Conservation (phyloP, 2,113 vertebrate genomes). For the Cyanoderma ruficeps region DNA sequence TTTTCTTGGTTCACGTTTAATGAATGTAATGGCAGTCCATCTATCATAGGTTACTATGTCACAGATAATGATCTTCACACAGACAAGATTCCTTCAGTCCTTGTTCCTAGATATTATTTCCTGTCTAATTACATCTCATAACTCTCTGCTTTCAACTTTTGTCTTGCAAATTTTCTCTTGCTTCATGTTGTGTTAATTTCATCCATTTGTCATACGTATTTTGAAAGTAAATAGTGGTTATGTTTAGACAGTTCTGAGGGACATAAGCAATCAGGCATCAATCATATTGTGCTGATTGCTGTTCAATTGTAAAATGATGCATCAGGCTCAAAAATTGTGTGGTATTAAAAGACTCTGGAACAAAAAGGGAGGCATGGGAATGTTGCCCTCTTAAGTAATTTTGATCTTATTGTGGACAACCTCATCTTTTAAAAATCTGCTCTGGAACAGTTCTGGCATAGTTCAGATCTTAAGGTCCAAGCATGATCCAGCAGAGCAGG, state of each 20-base stretch:
- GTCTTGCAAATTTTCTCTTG: neutral
- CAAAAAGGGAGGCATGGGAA: neutral
- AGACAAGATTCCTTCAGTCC: neutral
- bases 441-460: neutral
- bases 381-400: neutral
- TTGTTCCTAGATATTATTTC: neutral
- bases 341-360: neutral
- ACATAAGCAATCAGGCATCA: neutral
- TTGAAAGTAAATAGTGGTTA: neutral
- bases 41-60: neutral
- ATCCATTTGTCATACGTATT: neutral
- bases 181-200: neutral
- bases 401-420: neutral
- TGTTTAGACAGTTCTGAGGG: neutral
- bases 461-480: neutral
- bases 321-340: neutral
- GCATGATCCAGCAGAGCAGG: neutral
- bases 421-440: neutral
- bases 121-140: neutral
- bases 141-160: neutral
- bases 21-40: neutral
- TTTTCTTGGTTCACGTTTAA: neutral
- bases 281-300: neutral
- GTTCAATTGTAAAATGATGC: neutral
- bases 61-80: constrained; percentile 18